Conservation (phyloP, 2,113 vertebrate species). For the Oncorhynchus nerka region DNA sequence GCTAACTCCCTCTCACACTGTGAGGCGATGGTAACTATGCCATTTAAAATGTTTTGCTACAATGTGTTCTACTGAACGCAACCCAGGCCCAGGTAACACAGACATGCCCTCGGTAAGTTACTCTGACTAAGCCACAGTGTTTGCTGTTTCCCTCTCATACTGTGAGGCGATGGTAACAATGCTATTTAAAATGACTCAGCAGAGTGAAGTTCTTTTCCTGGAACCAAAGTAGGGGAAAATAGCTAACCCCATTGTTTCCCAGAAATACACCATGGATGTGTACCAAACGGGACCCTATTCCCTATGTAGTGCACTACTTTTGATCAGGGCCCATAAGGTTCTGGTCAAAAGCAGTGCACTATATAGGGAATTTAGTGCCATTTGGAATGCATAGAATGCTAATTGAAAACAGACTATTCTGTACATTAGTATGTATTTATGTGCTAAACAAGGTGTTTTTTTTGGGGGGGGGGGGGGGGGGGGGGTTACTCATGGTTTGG, state of each 20-base stretch:
- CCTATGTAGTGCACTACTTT: slow-evolving; percentile 23
- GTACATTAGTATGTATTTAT: slow-evolving; percentile 20
- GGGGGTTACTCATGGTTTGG: background rate
- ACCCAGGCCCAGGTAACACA: too few relatives aligned
- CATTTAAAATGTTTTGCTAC: background rate
- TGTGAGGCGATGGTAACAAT: slow-evolving; percentile 47
- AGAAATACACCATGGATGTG: slow-evolving; percentile 25
- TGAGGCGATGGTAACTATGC: background rate
- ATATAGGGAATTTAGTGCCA: too few relatives aligned
- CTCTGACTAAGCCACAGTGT: background rate
- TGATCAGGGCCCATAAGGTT: too few relatives aligned
- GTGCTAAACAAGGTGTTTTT: slow-evolving; percentile 40
- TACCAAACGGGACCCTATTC: background rate
- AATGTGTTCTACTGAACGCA: too few relatives aligned
- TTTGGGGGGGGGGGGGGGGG: background rate
- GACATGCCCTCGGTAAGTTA: too few relatives aligned
- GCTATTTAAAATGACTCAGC: slow-evolving; percentile 59
- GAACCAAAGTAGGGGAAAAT: slow-evolving; percentile 61
- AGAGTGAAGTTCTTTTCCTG: slow-evolving; percentile 50
- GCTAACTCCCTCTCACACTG: background rate
- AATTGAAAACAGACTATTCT: slow-evolving; percentile 65
- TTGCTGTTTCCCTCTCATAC: background rate
- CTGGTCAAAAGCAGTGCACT: too few relatives aligned
- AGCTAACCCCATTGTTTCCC: slow-evolving; percentile 55
- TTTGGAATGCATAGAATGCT: slow-evolving; percentile 29